A percentile compares a stretch with the other conserved stretches of the same genome.
Evolutionary conservation across 2,797 vertebrate species (phyloP).

Genomic region (Sebastiscus tertius): DNA sequence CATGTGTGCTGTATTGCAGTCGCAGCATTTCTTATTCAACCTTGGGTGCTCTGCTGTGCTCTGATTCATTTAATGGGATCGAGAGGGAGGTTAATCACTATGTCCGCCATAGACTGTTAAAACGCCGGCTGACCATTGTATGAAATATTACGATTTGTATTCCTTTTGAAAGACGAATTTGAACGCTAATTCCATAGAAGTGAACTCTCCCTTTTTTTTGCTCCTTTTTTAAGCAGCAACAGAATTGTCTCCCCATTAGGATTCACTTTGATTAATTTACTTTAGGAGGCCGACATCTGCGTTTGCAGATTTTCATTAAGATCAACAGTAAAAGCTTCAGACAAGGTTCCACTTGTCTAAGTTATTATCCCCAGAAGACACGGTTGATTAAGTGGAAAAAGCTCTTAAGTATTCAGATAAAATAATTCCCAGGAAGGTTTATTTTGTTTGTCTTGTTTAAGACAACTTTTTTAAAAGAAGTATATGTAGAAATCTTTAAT

Average conservation of each 20-base stretch:
- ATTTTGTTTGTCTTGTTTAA: constrained; percentile 39
- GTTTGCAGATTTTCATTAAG: constrained; percentile 84
- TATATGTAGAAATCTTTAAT: constrained; percentile 23
- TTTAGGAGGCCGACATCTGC: constrained; percentile 71
- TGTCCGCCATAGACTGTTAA: constrained; percentile 66
- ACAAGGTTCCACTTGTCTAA: constrained; percentile 68
- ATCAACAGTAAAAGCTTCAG: constrained; percentile 75
- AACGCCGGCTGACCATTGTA: constrained; percentile 59
- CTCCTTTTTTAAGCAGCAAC: constrained; percentile 33
- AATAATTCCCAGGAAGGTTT: constrained; percentile 38
- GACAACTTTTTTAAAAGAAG: constrained; percentile 31
- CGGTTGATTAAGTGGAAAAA: constrained; percentile 64
- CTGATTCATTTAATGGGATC: constrained; percentile 79
- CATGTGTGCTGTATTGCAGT: constrained; percentile 69
- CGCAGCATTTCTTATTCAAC: constrained; percentile 76
- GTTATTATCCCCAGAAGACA: constrained; percentile 73
- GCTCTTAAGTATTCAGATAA: constrained; percentile 22
- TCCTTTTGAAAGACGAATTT: constrained; percentile 39
- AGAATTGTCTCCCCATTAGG: constrained; percentile 55
- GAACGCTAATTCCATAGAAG: constrained; percentile 6
- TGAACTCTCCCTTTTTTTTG: not conserved
- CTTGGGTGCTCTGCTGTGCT: constrained; percentile 72
- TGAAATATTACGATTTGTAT: constrained; percentile 52
- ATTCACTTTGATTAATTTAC: constrained; percentile 80
- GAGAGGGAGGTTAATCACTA: constrained; percentile 79